These are phyloP conservation scores for Helostoma temminkii DNA, from an alignment of 2,797 vertebrate genomes.

Conservation along the genomic window DNA sequence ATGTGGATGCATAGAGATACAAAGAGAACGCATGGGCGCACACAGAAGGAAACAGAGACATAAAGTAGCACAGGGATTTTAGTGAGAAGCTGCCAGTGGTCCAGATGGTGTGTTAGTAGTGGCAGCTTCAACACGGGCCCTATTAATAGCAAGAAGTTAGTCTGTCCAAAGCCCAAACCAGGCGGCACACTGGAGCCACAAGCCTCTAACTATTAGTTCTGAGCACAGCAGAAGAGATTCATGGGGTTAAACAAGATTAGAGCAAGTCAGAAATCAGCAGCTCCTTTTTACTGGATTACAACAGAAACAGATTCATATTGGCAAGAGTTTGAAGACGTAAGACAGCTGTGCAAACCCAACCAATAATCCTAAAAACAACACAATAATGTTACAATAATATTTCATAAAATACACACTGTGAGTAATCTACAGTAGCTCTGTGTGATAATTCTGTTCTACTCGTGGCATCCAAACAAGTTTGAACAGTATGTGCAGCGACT, in stretches of 20 bases:
- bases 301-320: background rate
- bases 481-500: background rate
- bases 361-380: background rate
- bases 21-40: background rate
- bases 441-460: background rate
- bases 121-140: conserved; percentile 45
- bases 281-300: background rate
- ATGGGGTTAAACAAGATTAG: conserved; percentile 30
- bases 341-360: conserved; percentile 12
- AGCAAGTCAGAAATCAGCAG: background rate
- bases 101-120: conserved; percentile 64
- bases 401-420: background rate
- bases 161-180: conserved; percentile 31
- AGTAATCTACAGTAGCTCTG: background rate
- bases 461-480: background rate
- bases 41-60: background rate
- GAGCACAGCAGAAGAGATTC: conserved; percentile 12
- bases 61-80: conserved; percentile 8
- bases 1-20: background rate
- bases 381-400: background rate
- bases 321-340: conserved; percentile 15
- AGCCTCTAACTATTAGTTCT: conserved; percentile 25
- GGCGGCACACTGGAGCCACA: conserved; percentile 7
- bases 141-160: conserved; percentile 59
- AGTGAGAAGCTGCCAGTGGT: conserved; percentile 48